These are phyloP conservation scores for Amphipyra berbera DNA, from an alignment of 2,888 invertebrate genomes.

Conservation along the genomic window DNA sequence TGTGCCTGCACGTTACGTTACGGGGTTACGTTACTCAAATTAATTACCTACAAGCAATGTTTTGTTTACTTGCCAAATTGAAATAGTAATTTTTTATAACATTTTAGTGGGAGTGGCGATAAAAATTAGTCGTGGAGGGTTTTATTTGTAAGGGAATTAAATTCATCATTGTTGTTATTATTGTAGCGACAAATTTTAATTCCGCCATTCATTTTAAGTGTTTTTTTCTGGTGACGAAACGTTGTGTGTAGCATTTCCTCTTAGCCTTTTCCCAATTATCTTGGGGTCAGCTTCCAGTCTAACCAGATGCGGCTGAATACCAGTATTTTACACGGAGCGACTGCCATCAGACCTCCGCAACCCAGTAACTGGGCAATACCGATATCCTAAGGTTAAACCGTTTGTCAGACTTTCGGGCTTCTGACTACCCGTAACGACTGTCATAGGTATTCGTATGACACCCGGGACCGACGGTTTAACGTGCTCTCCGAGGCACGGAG, in stretches of 20 bases:
- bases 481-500: too few relatives aligned
- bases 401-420: too few relatives aligned
- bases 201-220: conserved; percentile 3
- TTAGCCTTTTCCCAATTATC: too few relatives aligned
- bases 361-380: too few relatives aligned
- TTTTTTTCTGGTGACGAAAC: conserved; percentile 26
- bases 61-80: conserved; percentile 45
- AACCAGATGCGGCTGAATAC: too few relatives aligned
- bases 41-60: conserved; percentile 37
- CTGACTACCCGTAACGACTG: too few relatives aligned
- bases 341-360: too few relatives aligned
- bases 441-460: too few relatives aligned
- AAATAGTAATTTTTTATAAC: conserved; percentile 18
- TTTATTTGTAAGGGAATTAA: conserved; percentile 20
- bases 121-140: conserved; percentile 2
- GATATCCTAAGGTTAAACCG: too few relatives aligned
- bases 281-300: too few relatives aligned
- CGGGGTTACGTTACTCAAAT: conserved; percentile 32
- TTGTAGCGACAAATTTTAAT: conserved; percentile 7
- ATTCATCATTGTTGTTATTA: conserved; percentile 1
- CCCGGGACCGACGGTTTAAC: too few relatives aligned
- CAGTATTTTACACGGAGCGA: too few relatives aligned
- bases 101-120: conserved; percentile 4
- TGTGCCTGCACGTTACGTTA: conserved; percentile 16
- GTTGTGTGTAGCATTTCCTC: neutral